Conservation (phyloP, 2,113 vertebrate species). For the Peucedramus taeniatus region DNA sequence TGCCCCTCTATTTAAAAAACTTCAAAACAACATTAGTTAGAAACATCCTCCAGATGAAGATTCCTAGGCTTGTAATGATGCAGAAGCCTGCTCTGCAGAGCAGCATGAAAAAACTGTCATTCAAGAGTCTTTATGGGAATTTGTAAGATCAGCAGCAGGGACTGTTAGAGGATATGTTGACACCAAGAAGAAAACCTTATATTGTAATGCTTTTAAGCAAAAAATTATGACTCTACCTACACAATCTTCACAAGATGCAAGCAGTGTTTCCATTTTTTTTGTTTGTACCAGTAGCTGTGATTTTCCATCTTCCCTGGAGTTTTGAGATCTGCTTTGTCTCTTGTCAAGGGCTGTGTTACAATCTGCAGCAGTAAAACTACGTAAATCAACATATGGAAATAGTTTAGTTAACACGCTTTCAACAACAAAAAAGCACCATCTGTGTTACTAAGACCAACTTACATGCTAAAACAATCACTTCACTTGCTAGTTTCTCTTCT, state of each 20-base stretch:
- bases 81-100: not conserved
- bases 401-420: conserved; percentile 12
- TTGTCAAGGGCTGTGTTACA: not conserved
- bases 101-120: not conserved
- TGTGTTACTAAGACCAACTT: not conserved
- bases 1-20: not conserved
- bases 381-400: not conserved
- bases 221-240: not conserved
- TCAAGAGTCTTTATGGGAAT: not conserved
- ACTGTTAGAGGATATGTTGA: not conserved
- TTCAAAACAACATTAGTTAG: not conserved
- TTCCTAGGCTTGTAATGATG: not conserved
- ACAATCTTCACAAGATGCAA: not conserved
- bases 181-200: not conserved
- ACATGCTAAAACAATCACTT: not conserved
- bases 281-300: not conserved
- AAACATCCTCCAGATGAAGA: not conserved
- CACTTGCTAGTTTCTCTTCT: not conserved
- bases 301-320: not conserved
- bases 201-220: not conserved
- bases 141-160: not conserved
- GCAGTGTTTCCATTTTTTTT: not conserved
- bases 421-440: not conserved
- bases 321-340: not conserved
- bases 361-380: not conserved